Percentiles rank a stretch among this genome's conserved stretches.
Evolutionary conservation across 2,888 invertebrate genomes (phyloP).

Genomic region (Amorpha juglandis): DNA sequence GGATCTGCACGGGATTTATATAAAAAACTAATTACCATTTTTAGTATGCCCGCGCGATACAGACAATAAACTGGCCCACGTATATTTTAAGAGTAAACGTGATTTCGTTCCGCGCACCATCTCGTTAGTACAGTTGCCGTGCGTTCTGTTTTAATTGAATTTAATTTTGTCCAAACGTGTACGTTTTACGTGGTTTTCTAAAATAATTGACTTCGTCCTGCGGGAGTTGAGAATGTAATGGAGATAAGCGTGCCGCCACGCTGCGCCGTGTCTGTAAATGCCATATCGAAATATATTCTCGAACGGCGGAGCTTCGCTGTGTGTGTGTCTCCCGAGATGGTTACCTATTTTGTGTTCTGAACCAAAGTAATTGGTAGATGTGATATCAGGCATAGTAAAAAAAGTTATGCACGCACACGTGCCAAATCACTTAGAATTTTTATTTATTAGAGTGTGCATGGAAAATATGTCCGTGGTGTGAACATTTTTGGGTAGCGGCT

Average conservation of each 20-base stretch:
- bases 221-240: slow-evolving; percentile 6
- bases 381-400: slow-evolving; percentile 33
- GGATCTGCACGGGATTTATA: slow-evolving; percentile 38
- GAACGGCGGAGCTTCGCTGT: background rate
- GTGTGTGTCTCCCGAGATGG: slow-evolving; percentile 28
- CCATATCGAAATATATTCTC: background rate
- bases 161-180: slow-evolving; percentile 9
- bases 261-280: background rate
- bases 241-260: background rate
- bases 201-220: slow-evolving; percentile 18
- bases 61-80: slow-evolving; percentile 35
- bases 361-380: slow-evolving; percentile 43
- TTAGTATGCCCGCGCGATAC: slow-evolving; percentile 38
- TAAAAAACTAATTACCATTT: slow-evolving; percentile 40
- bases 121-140: slow-evolving; percentile 39
- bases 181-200: slow-evolving; percentile 16
- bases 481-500: too few species aligned
- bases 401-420: background rate
- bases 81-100: slow-evolving; percentile 40
- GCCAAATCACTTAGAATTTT: too few species aligned
- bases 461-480: too few species aligned
- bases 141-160: slow-evolving; percentile 37
- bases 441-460: too few species aligned
- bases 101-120: slow-evolving; percentile 35
- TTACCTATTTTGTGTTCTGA: slow-evolving; percentile 43